Evolutionary conservation across 2,888 invertebrate genomes (phyloP).

Genomic region (Adela reaumurella): DNA sequence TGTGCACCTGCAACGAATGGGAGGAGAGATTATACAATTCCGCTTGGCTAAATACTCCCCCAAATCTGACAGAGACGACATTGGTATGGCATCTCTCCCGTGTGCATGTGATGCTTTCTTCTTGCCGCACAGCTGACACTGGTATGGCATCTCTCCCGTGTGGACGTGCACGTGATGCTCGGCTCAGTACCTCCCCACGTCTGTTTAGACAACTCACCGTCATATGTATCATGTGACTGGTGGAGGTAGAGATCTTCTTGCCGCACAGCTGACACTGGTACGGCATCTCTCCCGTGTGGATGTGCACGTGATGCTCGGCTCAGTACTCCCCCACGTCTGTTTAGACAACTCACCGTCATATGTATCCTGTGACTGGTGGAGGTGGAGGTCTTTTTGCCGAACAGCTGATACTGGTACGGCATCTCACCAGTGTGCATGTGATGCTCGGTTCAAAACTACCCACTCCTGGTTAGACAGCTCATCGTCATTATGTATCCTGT

Average conservation of each 20-base stretch:
- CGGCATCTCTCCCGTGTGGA: not conserved
- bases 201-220: not conserved
- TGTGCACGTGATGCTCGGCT: not conserved
- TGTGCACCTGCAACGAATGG: not conserved
- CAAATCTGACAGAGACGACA: not conserved
- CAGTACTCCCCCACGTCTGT: no score
- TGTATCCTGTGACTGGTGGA: not conserved
- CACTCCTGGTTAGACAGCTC: not conserved
- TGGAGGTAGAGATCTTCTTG: not conserved
- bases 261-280: not conserved
- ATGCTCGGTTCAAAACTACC: no score
- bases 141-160: no score
- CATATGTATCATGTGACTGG: not conserved
- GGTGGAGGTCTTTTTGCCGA: not conserved
- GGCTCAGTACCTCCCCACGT: no score
- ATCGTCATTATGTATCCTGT: not conserved
- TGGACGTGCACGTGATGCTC: no score
- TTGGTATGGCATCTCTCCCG: not conserved
- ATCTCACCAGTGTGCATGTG: not conserved
- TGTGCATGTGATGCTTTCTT: not conserved
- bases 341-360: not conserved
- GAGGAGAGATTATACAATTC: no score
- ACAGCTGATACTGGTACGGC: not conserved
- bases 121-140: no score
- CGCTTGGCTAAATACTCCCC: no score